Evolutionary conservation across 2,888 invertebrate genomes (phyloP).

Genomic region (Sphecodes monilicornis): DNA sequence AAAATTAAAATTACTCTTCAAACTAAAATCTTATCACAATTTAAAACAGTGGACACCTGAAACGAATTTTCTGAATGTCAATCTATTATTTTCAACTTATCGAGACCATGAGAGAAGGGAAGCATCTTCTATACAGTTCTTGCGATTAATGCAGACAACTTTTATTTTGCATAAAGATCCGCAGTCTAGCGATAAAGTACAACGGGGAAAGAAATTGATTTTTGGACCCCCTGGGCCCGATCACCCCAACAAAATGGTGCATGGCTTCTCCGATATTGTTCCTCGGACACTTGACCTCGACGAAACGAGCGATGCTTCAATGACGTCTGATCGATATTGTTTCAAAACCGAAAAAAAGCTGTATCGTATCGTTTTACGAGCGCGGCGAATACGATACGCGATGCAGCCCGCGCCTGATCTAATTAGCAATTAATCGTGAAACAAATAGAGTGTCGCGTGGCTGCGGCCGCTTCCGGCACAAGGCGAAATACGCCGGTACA

Average conservation of each 20-base stretch:
- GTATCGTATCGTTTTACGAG: not conserved
- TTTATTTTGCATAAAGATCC: too few species aligned
- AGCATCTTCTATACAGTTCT: too few species aligned
- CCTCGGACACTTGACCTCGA: conserved; percentile 1
- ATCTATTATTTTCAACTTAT: too few species aligned
- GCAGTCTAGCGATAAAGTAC: too few species aligned
- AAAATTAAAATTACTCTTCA: too few species aligned
- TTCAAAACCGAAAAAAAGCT: not conserved
- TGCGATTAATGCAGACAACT: too few species aligned
- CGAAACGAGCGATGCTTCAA: not conserved
- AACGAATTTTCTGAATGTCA: too few species aligned
- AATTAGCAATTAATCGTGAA: not conserved
- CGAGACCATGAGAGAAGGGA: too few species aligned
- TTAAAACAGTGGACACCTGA: too few species aligned
- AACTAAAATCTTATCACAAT: too few species aligned
- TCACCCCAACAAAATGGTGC: not conserved
- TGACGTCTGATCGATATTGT: not conserved
- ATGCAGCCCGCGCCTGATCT: not conserved
- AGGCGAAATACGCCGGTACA: conserved; percentile 15
- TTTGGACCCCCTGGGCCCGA: not conserved
- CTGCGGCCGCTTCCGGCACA: conserved; percentile 8
- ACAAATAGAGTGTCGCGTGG: not conserved
- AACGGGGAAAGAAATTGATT: not conserved
- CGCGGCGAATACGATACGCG: not conserved
- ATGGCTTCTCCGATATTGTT: not conserved